Evolutionary conservation across 2,888 invertebrate species (phyloP).

Genomic region (Chrysolina haemoptera): DNA sequence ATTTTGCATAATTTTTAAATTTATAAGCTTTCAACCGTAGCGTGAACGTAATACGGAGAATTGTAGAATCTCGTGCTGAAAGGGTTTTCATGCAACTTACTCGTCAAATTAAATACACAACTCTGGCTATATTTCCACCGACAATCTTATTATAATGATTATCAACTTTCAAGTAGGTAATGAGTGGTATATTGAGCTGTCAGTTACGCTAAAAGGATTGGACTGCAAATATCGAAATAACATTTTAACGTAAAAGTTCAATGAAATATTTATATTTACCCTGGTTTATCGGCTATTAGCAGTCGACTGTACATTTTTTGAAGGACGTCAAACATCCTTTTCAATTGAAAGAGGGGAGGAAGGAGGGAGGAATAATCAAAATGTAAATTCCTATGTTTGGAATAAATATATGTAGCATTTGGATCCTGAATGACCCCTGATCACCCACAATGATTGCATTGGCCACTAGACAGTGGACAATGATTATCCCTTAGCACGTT

Average conservation of each 20-base stretch:
- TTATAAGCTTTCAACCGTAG: slow-evolving; percentile 12
- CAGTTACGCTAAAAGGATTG: not conserved
- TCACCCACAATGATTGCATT: too few species aligned
- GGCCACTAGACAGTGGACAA: too few species aligned
- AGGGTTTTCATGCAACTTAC: slow-evolving; percentile 16
- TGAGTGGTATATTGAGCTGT: slow-evolving; percentile 13
- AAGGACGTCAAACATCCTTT: too few species aligned
- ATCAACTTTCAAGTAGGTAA: slow-evolving; percentile 14
- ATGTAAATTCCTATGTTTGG: too few species aligned
- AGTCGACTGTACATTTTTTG: too few species aligned
- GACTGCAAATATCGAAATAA: not conserved
- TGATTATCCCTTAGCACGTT: too few species aligned
- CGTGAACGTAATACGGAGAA: slow-evolving; percentile 11
- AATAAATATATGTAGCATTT: too few species aligned
- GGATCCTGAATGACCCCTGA: too few species aligned
- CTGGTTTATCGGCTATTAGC: too few species aligned
- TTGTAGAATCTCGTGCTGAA: slow-evolving; percentile 17
- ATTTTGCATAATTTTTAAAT: slow-evolving; percentile 18
- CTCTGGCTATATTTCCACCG: not conserved
- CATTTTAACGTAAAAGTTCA: not conserved
- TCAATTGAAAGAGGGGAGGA: too few species aligned
- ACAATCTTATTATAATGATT: slow-evolving; percentile 19
- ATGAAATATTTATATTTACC: too few species aligned
- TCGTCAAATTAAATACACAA: slow-evolving; percentile 4
- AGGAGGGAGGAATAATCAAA: too few species aligned